Conservation (phyloP, 2,797 vertebrate species). For the Staurois parvus region DNA sequence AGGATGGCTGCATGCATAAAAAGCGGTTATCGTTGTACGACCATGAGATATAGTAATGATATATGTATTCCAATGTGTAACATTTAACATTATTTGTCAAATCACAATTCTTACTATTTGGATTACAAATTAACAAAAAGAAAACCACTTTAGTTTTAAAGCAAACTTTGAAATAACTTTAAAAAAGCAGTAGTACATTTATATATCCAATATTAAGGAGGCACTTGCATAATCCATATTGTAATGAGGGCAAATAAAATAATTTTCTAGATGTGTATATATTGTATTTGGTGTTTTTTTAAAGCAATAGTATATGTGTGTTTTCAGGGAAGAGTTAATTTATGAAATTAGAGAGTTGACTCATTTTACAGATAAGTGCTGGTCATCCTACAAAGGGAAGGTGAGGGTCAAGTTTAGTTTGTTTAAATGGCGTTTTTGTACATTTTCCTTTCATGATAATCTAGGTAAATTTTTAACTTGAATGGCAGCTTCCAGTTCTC, state of each 20-base stretch:
- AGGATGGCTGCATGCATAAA: background rate
- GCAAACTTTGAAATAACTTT: no score
- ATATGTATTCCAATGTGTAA: no score
- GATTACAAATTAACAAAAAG: background rate
- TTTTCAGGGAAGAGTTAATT: constrained; percentile 12
- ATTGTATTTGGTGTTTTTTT: background rate
- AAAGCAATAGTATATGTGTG: background rate
- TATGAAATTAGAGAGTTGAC: constrained; percentile 6
- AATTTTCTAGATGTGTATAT: background rate
- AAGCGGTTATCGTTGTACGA: background rate
- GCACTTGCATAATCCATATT: background rate
- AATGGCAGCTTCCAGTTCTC: constrained; percentile 10
- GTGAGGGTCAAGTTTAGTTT: constrained; percentile 55
- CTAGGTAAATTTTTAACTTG: constrained; percentile 52
- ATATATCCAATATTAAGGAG: background rate
- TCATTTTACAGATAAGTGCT: constrained; percentile 14
- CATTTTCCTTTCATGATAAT: constrained; percentile 31
- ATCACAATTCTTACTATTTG: background rate
- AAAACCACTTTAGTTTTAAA: no score
- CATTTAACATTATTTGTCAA: no score
- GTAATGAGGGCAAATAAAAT: background rate
- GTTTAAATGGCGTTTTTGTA: constrained; percentile 29
- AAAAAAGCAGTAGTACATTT: no score
- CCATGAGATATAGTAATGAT: background rate
- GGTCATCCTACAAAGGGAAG: constrained; percentile 6